Percentiles rank a stretch among this genome's conserved stretches.
phyloP scores from a whole-genome alignment of 2,113 vertebrate genomes.

The Eubucco bourcierii region DNA sequence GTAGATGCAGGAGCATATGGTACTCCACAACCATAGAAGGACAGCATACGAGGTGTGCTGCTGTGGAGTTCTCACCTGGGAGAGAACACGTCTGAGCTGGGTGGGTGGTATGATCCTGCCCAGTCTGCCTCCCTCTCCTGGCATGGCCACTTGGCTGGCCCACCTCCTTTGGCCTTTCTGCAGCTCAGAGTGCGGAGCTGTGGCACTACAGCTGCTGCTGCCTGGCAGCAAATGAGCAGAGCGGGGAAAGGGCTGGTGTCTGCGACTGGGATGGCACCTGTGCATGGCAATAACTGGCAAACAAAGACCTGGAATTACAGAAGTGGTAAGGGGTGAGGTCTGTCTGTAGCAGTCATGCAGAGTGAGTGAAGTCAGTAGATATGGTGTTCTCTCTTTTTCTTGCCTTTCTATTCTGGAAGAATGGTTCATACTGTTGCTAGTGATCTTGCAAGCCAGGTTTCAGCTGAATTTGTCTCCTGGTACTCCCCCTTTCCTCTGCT shows the following conservation, averaged over 20 bases:
- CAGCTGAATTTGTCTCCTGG: neutral
- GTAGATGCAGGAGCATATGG: neutral
- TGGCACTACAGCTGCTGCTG: neutral
- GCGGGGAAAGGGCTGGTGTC: neutral
- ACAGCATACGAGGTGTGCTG: neutral
- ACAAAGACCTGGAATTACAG: neutral
- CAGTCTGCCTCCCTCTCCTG: neutral
- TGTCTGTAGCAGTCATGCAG: neutral
- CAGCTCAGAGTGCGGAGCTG: neutral
- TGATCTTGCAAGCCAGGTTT: neutral
- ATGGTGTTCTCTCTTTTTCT: neutral
- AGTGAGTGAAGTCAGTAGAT: neutral
- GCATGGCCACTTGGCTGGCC: neutral
- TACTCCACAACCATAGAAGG: neutral
- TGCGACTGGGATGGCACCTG: neutral
- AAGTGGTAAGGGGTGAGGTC: neutral
- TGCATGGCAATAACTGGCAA: neutral
- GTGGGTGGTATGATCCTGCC: neutral
- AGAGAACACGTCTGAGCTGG: neutral
- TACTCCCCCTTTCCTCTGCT: neutral
- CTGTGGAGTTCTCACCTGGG: neutral
- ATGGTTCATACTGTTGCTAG: neutral
- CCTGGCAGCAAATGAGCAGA: neutral
- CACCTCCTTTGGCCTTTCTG: neutral
- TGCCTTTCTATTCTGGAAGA: neutral